A percentile compares a stretch with the other conserved stretches of the same genome.
phyloP scores from a whole-genome alignment of 2,888 invertebrate species.

The Hypomecis punctinalis region DNA sequence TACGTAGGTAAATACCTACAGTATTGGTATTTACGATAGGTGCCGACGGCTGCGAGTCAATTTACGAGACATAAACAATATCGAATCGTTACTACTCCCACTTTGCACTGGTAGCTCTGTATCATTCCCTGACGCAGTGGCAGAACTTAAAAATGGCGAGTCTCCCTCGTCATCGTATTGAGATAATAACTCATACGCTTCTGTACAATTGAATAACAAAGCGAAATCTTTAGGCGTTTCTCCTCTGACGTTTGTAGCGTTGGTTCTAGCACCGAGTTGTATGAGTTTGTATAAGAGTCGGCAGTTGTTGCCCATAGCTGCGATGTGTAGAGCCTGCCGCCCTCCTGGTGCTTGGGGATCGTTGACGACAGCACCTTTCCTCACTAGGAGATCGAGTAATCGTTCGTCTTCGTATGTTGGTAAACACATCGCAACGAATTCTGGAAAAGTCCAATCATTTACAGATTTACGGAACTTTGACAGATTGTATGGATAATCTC shows the following conservation, averaged over 20 bases:
- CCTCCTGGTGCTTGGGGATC: conserved; percentile 69
- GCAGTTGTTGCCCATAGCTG: conserved; percentile 78
- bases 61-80: too few species aligned
- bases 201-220: conserved; percentile 58
- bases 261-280: conserved; percentile 66
- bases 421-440: conserved; percentile 73
- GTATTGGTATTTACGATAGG: too few species aligned
- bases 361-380: conserved; percentile 67
- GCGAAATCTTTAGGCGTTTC: conserved; percentile 75
- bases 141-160: neutral
- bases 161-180: conserved; percentile 43
- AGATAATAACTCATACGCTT: conserved; percentile 56
- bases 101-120: neutral
- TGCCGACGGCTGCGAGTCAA: too few species aligned
- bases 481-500: too few species aligned
- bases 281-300: conserved; percentile 65
- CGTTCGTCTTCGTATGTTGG: conserved; percentile 65
- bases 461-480: too few species aligned
- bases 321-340: conserved; percentile 79
- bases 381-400: conserved; percentile 67
- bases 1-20: too few species aligned
- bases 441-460: conserved; percentile 53
- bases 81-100: neutral
- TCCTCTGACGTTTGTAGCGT: conserved; percentile 62
- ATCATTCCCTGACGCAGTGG: neutral